These are phyloP conservation scores for Cyaniris semiargus DNA, from an alignment of 2,888 invertebrate species.

Conservation along the genomic window DNA sequence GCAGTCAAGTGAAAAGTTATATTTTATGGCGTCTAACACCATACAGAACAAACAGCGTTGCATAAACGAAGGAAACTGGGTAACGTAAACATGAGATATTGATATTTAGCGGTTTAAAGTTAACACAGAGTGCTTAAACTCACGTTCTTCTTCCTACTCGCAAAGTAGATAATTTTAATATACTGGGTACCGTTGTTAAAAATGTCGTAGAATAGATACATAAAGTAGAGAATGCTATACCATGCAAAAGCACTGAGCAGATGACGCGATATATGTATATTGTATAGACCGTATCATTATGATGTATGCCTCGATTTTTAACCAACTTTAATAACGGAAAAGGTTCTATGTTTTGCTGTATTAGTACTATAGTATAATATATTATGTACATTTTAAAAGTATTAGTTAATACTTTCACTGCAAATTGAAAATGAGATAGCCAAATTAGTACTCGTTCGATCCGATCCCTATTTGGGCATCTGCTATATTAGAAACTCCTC, in stretches of 20 bases:
- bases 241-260: too few relatives aligned
- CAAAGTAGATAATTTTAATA: not conserved
- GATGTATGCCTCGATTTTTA: too few relatives aligned
- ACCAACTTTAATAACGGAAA: too few relatives aligned
- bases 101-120: not conserved
- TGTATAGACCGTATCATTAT: too few relatives aligned
- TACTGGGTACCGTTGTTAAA: too few relatives aligned
- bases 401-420: not conserved
- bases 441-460: not conserved
- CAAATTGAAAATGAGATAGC: not conserved
- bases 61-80: slow-evolving; percentile 9
- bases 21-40: not conserved
- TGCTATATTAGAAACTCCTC: not conserved
- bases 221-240: too few relatives aligned
- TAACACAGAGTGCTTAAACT: not conserved
- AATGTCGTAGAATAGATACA: too few relatives aligned
- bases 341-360: too few relatives aligned
- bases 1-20: not conserved
- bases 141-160: not conserved
- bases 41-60: slow-evolving; percentile 23
- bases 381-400: too few relatives aligned
- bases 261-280: too few relatives aligned
- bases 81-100: slow-evolving; percentile 12
- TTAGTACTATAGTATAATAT: too few relatives aligned
- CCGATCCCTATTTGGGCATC: not conserved